A percentile compares a stretch with the other conserved stretches of the same genome.
These are phyloP conservation scores for Elephas maximus DNA, from an alignment of 2,113 vertebrate species.

Conservation along the genomic window DNA sequence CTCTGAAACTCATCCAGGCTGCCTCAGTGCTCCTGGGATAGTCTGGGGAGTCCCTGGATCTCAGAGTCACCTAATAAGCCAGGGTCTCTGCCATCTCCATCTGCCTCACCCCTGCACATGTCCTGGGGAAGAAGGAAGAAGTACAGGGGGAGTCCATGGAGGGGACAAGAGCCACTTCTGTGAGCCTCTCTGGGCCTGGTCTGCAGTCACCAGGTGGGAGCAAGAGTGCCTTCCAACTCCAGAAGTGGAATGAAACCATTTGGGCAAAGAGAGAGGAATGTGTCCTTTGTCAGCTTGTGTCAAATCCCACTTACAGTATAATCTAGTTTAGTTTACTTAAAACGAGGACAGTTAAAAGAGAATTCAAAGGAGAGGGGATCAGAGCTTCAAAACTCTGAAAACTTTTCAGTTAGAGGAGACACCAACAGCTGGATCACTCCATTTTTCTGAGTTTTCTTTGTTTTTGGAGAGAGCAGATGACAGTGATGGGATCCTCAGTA, in stretches of 20 bases:
- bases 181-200: not conserved
- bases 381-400: not conserved
- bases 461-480: not conserved
- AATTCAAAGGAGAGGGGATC: not conserved
- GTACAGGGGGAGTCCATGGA: no score
- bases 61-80: not conserved
- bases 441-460: not conserved
- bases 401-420: not conserved
- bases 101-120: not conserved
- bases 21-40: not conserved
- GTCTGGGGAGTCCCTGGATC: not conserved
- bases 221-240: not conserved
- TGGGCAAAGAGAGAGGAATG: not conserved
- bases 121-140: not conserved
- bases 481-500: not conserved
- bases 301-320: not conserved
- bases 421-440: not conserved
- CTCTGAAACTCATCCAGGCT: not conserved
- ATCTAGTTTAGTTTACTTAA: not conserved
- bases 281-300: not conserved
- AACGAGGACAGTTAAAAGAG: not conserved
- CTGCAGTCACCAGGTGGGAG: not conserved
- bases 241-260: not conserved
- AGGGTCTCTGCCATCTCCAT: not conserved
- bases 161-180: not conserved